Conservation (phyloP, 2,113 vertebrate genomes). For the Protobothrops mucrosquamatus region DNA sequence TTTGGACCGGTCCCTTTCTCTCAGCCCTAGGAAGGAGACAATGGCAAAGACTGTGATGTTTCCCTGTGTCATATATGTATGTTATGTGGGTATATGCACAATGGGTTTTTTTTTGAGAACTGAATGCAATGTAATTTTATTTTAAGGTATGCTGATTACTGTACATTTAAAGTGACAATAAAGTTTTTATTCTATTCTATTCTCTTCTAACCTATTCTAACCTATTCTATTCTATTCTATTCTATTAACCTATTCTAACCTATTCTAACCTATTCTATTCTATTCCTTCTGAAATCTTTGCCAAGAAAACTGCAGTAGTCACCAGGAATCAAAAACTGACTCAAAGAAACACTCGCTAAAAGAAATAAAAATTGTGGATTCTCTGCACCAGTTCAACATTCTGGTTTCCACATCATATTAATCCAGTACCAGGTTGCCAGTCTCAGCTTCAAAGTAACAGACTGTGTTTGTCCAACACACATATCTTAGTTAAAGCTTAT, state of each 20-base stretch:
- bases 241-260: no score
- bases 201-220: no score
- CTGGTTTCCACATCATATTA: background rate
- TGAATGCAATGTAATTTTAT: no score
- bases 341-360: background rate
- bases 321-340: background rate
- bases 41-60: background rate
- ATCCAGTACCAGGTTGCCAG: background rate
- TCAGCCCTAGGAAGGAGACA: background rate
- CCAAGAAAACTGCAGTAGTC: background rate
- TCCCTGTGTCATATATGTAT: no score
- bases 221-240: no score
- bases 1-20: background rate
- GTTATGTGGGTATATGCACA: no score
- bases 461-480: background rate
- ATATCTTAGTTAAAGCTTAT: background rate
- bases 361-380: background rate
- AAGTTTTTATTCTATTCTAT: no score
- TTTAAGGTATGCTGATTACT: no score
- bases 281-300: background rate
- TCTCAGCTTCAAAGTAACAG: background rate
- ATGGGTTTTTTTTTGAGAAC: no score
- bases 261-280: no score
- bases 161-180: no score
- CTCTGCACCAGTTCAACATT: background rate